Base-by-base conservation (phyloP, 2,888 invertebrate species). In the Phymatocera aterrima region DNA sequence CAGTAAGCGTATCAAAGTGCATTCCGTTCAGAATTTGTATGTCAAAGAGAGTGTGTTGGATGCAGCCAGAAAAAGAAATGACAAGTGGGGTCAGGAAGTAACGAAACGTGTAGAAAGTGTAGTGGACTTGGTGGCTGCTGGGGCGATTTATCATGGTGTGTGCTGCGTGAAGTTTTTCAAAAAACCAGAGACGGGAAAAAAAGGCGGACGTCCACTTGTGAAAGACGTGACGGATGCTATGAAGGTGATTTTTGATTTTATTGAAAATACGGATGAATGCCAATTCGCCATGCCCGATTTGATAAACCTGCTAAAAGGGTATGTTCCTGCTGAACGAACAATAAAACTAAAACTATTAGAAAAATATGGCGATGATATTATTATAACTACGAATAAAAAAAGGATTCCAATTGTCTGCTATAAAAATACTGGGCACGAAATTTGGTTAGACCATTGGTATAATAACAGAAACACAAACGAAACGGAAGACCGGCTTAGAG, bases 231-330 rank as follows among this genome's bases (percentile, higher is more conserved):
- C 18, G 18, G 37, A 61, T n/a, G 78, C 78, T 28, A 57, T 78
- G 78, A 46, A 57, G 28, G 78, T 70, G 18, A 78, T 78, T 1
- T 78, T 6, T 57, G 43, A 68, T 70, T 57, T 54, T 46, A 37
- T 78, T 21, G 70, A 70, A 57, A 78, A 37, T 37, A 78, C 21
- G 31, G 70, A 78, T 43, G 70, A 78, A n/a, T 70, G 70, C 43
- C 70, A 78, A 57, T 68, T 78, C 24, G 18, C 78, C 21, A n/a
- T 78, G 54, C 78, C 78, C 57, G 68, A 78, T 34, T 78, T 78
- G 43, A 31, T 78, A 28, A 24, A 18, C 21, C 34, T 70, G 21
- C 6, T 68, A 28, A 43, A 68, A 68, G 78, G 68, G 21, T 70
- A 78, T 46, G 68, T 78, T 78, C 78, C 78, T 28, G 70, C 15